Evolutionary conservation across 2,797 vertebrate genomes (phyloP), one percentile per base, ranked within the genome.

Genomic region (Acanthopagrus latus): DNA sequence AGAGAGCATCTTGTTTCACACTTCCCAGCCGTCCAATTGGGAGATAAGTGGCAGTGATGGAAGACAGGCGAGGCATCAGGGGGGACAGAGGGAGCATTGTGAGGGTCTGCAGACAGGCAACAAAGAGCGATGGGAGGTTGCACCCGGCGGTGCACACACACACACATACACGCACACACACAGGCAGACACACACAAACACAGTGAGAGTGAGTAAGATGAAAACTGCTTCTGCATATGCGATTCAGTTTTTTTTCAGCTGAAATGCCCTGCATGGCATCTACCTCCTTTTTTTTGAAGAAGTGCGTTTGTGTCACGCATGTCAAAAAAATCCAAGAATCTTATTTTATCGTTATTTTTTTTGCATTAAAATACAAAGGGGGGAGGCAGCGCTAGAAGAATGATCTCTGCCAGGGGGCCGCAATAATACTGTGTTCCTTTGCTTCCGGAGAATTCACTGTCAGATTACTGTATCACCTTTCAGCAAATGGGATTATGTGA

Each of bases 51-150:
- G 46, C 55, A 50, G 76, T 64, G 73, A 89, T 84, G 63, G 46
- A 75, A 90, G 73, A 84, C 81, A 88, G 81, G 71, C 25, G 41
- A 87, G 66, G 57, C 76, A 18, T 83, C 51, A 21, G 64, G 74
- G 74, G 64, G 67, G 82, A 92, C 90, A 92, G 91, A 90, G 86
- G 84, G 78, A 77, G 84, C 85, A 91, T 93, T 94, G 89, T 92
- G 82, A 84, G 72, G 74, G 77, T 86, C 86, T 70, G 60, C 67
- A 87, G 86, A 86, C 86, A 74, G 78, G 81, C 74, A 88, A 92
- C 88, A 92, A 90, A 91, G 85, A 80, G 66, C 79, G 74, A 85
- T 72, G 59, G 81, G 81, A 76, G 80, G 82, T 72, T 73, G 80
- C 66, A 70, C 69, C 4, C 51, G 50, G 29, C 29, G 59, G 21